Evolutionary conservation across 2,797 vertebrate species (phyloP).

Genomic region (Sitta carolinensis): DNA sequence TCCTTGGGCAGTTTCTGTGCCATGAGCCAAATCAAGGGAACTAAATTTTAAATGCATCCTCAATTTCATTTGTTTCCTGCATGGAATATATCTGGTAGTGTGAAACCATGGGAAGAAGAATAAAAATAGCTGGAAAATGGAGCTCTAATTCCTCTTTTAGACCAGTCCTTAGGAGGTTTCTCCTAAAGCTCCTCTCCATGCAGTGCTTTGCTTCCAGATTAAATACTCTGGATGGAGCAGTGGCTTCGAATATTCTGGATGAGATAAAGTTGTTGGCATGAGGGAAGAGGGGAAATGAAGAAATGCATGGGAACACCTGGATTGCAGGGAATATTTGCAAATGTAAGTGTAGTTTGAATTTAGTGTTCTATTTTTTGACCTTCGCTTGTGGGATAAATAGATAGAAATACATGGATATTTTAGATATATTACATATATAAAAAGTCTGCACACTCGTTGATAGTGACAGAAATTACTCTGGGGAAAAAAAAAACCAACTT

Average conservation of each 20-base stretch:
- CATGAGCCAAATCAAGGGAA: neutral
- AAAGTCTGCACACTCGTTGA: too few relatives aligned
- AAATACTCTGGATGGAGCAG: neutral
- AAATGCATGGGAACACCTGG: fast-evolving
- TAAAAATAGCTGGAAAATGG: neutral
- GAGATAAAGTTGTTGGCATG: neutral
- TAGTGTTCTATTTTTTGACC: fast-evolving
- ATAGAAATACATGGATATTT: neutral
- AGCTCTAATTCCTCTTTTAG: neutral
- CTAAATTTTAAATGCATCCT: neutral
- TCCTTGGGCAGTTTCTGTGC: neutral
- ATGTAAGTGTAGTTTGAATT: fast-evolving
- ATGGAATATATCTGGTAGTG: neutral
- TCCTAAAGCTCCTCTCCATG: neutral
- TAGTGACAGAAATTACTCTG: neutral
- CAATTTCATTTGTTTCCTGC: neutral
- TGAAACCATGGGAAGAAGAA: neutral
- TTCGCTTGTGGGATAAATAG: neutral
- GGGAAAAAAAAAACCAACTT: neutral
- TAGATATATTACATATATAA: too few relatives aligned
- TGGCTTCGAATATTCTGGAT: neutral
- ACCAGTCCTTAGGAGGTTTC: neutral
- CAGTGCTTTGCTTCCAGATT: neutral
- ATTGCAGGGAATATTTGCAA: neutral
- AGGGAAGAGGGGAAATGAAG: neutral